Evolutionary conservation across 2,797 vertebrate genomes (phyloP).

Genomic region (Ceryle rudis): DNA sequence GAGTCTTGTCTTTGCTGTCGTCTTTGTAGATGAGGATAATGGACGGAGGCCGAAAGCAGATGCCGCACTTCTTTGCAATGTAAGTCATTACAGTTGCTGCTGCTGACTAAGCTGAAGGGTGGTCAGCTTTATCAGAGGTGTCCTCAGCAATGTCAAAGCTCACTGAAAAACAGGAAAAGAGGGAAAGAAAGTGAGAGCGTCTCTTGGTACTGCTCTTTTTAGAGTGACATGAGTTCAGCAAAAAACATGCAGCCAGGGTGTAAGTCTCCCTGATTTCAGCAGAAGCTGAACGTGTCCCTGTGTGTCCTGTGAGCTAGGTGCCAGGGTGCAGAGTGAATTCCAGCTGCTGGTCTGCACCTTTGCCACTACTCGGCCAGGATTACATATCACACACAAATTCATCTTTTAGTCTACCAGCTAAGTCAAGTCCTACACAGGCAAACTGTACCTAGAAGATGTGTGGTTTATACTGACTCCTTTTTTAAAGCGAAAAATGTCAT

Average conservation of each 20-base stretch:
- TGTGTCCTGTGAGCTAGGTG: accelerated
- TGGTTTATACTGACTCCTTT: not conserved
- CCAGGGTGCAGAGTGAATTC: not conserved
- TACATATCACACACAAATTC: accelerated
- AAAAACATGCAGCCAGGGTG: accelerated
- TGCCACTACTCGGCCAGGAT: not conserved
- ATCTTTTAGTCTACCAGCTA: not conserved
- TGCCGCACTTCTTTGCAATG: conserved; percentile 87
- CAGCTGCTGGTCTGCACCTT: not conserved
- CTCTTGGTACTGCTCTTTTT: not conserved
- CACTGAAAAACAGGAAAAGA: not conserved
- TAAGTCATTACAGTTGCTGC: conserved; percentile 76
- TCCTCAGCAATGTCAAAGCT: not conserved
- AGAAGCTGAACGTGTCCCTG: not conserved
- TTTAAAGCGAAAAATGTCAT: not conserved
- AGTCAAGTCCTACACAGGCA: not conserved
- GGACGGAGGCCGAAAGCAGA: conserved; percentile 88
- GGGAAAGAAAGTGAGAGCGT: not conserved
- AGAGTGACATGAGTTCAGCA: not conserved
- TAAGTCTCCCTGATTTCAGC: not conserved
- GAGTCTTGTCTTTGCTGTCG: conserved; percentile 72
- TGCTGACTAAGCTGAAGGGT: not conserved
- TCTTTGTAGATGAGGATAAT: conserved; percentile 89
- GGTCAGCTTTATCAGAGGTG: not conserved
- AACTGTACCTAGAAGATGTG: not conserved